Conservation (phyloP, 2,797 vertebrate species). For the Odontamblyopus lacepedii region DNA sequence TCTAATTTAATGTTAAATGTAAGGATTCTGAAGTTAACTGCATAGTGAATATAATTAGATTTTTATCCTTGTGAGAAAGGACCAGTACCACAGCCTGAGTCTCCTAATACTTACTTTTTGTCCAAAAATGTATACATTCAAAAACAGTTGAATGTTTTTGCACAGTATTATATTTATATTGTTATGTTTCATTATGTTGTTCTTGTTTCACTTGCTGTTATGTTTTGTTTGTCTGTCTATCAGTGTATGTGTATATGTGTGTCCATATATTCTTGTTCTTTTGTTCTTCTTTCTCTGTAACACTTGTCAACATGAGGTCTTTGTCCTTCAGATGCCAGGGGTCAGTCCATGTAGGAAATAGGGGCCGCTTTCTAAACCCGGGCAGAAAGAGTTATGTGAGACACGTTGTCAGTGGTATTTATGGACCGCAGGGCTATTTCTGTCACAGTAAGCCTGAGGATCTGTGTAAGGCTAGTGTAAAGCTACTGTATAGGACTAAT, state of each 20-base stretch:
- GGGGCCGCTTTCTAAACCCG: constrained; percentile 50
- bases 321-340: constrained; percentile 44
- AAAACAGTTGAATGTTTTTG: neutral
- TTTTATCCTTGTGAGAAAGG: no score
- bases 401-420: constrained; percentile 72
- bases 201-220: neutral
- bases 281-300: neutral
- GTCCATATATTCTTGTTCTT: neutral
- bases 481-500: constrained; percentile 43
- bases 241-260: no score
- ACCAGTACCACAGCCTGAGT: no score
- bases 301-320: constrained; percentile 21
- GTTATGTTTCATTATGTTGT: neutral
- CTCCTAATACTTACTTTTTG: no score
- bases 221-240: neutral
- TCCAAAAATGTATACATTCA: no score
- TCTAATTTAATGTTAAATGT: neutral
- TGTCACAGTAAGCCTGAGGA: constrained; percentile 46
- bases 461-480: constrained; percentile 56
- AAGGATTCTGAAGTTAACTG: neutral
- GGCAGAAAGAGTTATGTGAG: constrained; percentile 69
- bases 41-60: no score
- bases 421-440: constrained; percentile 69
- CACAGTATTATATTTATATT: neutral
- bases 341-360: constrained; percentile 35